These are phyloP conservation scores for Pseudochromis fuscus DNA, from an alignment of 2,797 vertebrate genomes.

Conservation along the genomic window DNA sequence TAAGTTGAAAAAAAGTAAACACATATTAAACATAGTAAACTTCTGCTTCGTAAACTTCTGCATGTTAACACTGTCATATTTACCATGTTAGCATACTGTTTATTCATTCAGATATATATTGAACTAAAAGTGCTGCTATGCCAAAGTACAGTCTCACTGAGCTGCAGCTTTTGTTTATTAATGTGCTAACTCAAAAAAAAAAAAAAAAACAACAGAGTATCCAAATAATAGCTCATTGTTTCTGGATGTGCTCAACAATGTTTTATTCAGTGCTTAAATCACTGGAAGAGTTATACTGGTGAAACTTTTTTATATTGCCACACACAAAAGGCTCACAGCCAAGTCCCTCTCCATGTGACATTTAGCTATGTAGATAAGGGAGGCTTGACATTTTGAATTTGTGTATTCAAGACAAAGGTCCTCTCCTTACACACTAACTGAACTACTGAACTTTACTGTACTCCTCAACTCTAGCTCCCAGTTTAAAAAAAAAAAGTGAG, in stretches of 20 bases:
- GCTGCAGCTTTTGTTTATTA: no score
- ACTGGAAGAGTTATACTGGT: background rate
- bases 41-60: no score
- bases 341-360: constrained; percentile 24
- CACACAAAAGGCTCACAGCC: constrained; percentile 1
- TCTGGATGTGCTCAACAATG: background rate
- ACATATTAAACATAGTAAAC: no score
- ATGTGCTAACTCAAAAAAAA: no score
- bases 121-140: no score
- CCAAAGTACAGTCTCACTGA: no score
- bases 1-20: no score
- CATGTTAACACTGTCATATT: no score
- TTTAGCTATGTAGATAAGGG: constrained; percentile 47
- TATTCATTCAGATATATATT: no score
- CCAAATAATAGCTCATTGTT: no score
- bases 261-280: background rate
- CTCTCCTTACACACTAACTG: background rate
- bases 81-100: no score
- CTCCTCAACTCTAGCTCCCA: background rate
- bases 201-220: no score
- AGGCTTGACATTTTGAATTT: constrained; percentile 44
- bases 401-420: constrained; percentile 42
- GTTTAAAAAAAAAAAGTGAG: background rate
- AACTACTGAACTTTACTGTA: background rate
- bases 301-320: background rate